Percentiles rank a stretch among this genome's conserved stretches.
These are phyloP conservation scores for Apus apus DNA, from an alignment of 2,113 vertebrate species.

Conservation along the genomic window DNA sequence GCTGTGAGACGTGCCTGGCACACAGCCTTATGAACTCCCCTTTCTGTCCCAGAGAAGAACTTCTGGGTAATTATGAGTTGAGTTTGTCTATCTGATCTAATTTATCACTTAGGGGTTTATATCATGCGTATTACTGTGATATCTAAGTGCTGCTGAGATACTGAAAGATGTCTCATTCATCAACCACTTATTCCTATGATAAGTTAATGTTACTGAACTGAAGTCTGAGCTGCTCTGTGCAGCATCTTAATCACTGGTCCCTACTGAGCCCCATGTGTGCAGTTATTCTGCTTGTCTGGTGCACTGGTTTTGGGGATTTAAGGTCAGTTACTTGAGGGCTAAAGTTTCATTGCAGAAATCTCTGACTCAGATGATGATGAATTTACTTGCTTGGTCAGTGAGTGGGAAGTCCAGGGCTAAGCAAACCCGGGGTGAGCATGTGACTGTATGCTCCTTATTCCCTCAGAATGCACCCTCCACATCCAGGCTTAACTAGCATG, in stretches of 20 bases:
- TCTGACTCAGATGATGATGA: background rate
- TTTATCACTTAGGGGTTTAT: constrained; percentile 53
- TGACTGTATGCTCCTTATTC: background rate
- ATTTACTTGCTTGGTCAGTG: background rate
- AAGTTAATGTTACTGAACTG: constrained; percentile 39
- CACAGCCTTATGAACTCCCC: background rate
- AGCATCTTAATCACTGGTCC: constrained; percentile 27
- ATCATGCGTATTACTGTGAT: constrained; percentile 31
- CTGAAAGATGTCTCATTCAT: constrained; percentile 48
- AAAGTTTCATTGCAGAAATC: background rate
- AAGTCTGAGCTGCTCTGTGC: background rate
- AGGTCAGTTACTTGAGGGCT: background rate
- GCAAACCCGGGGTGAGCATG: background rate
- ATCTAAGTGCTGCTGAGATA: constrained; percentile 37
- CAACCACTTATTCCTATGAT: constrained; percentile 33
- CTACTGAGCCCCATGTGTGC: background rate
- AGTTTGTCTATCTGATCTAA: constrained; percentile 51
- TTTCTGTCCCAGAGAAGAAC: constrained; percentile 47
- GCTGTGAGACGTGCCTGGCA: constrained; percentile 7
- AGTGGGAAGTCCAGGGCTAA: background rate
- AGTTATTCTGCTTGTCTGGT: constrained; percentile 4
- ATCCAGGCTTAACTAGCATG: background rate
- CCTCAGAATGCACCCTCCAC: background rate
- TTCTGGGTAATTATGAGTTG: constrained; percentile 21
- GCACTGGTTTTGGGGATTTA: background rate